Evolutionary conservation across 2,113 vertebrate species (phyloP), one percentile per base, ranked within the genome.

Genomic region (Phoxinus phoxinus): DNA sequence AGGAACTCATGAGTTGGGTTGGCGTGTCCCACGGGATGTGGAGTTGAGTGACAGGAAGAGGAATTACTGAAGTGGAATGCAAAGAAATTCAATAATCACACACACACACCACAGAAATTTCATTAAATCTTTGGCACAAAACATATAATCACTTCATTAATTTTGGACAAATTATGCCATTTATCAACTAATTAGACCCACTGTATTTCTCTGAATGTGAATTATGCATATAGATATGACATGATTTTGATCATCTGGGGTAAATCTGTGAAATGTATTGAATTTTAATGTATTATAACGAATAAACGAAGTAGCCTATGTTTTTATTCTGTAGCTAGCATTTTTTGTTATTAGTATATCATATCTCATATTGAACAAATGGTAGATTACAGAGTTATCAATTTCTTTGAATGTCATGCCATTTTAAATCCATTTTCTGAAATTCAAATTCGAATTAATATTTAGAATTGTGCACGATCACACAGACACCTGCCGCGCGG

Each of bases 31-130:
- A 79, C 53, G 37, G 76, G 30, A 56, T 21, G 27, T 23, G 35
- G 19, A 79, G 25, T 41, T 15, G 30, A 37, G 59, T 78, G 51
- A 58, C 76, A 59, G 76, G 32, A 78, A 13, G 53, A 78, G 30
- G 23, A 78, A 37, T 78, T 56, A 78, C 12, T 59, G 76, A 58
- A 37, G 23, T n/a, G 19, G 5, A 78, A 2, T 15, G 30, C 76
- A 59, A 37, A 59, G 12, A 78, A 46, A 51, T 48, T 75, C 32
- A 37, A 21, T 37, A 71, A 71, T 37, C 27, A 67, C 63, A 32
- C 63, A 63, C 56, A 63, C 59, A 11, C n/a, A 4, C 56, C 23
- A 9, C 63, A 7, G 63, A 13, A 32, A 67, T 32, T 19, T 67
- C 27, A 32, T 67, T 67, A 32, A 67, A 19, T 27, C 27, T 67